Base-by-base conservation (phyloP, 2,888 invertebrate species). In the Eudemis profundana region DNA sequence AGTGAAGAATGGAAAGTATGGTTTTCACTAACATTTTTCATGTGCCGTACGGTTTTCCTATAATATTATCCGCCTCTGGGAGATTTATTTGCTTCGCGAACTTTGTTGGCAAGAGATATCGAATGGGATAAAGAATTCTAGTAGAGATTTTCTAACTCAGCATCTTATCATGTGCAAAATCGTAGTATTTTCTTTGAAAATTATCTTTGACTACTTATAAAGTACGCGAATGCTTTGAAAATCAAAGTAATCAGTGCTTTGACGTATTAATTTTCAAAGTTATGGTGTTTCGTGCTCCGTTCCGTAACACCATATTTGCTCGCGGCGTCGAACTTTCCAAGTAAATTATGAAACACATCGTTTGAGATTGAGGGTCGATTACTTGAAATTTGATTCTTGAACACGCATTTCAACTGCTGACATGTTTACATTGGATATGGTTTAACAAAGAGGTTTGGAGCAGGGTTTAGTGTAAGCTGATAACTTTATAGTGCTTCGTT, bases 21-120 rank as follows among this genome's bases (percentile, higher is more conserved):
- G 44, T 44, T 51, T 51, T 65, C 59, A 51, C 33, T 46, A 46
- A 51, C 51, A 65, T 59, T 59, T 65, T 44, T 49, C 44, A 19
- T 59, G 44, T 42, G 15, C 56, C 57, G 23, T 51, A 51, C 44
- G 64, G 59, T 65, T 51, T 65, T 59, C 59, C 50, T 51, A 46
- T 51, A 59, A 59, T 59, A 59, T 59, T 59, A 57, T 57, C 56
- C 63, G 29, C 44, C 50, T 27, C 49, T 29, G 14, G 4, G n/a
- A 59, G 51, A 59, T 65, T 65, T 59, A 59, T 65, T 36, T 59
- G 50, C 27, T 36, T 14, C 51, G 64, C 36, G 59, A 65, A 65
- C 64, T 65, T 59, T 65, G 51, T 44, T 65, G 64, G 64, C 64
- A 62, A 62, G 44, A 51, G 64, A 50, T 51, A 46, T 65, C 59